These are phyloP conservation scores for Bombus breviceps DNA, from an alignment of 1,140 invertebrate species.

Conservation along the genomic window DNA sequence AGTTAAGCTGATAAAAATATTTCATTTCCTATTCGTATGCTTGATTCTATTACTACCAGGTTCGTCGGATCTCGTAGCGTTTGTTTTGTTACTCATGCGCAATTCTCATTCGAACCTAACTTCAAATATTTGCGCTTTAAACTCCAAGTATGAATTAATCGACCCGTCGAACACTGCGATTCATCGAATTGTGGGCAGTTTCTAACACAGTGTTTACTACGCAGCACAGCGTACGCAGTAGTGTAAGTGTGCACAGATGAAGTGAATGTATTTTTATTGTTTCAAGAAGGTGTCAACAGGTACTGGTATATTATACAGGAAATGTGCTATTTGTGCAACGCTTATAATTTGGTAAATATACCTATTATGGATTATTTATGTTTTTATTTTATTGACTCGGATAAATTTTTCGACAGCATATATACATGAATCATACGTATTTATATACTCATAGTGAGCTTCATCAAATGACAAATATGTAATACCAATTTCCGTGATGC, in stretches of 20 bases:
- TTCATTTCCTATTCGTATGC: rapidly evolving
- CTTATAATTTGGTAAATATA: not conserved
- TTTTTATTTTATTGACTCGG: too few relatives aligned
- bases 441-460: not conserved
- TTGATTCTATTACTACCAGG: rapidly evolving
- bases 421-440: not conserved
- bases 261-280: too few relatives aligned
- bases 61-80: too few relatives aligned
- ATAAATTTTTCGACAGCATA: not conserved
- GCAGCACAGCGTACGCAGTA: too few relatives aligned
- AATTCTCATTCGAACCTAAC: too few relatives aligned
- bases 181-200: not conserved
- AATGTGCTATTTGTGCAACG: not conserved
- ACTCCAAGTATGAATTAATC: not conserved
- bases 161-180: not conserved
- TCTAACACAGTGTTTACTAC: rapidly evolving
- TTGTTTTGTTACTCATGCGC: too few relatives aligned
- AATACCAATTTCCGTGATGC: not conserved
- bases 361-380: too few relatives aligned
- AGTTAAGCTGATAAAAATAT: not conserved
- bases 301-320: not conserved
- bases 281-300: not conserved
- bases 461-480: not conserved
- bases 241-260: too few relatives aligned
- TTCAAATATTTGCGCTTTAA: too few relatives aligned